Base-by-base conservation (phyloP, 2,888 invertebrate species). In the Pandemis corylana region DNA sequence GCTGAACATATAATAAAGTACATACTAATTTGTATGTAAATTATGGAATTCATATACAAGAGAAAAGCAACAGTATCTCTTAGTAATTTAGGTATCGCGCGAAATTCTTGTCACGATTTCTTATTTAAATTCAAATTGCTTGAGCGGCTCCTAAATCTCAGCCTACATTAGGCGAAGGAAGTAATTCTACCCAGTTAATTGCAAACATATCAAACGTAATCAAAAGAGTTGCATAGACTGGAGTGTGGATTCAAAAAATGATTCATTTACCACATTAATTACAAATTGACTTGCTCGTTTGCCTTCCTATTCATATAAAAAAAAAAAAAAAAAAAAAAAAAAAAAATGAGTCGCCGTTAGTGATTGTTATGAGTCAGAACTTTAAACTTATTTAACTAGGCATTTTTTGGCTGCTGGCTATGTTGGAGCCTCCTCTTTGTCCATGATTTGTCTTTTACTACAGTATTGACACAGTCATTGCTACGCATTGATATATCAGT, bases 91-190 rank as follows among this genome's bases (percentile, higher is more conserved):
- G 46, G 71, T 71, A 63, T 71, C 61, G 56, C 62, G 13, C 46
- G 62, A 44, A 63, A 75, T 75, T 75, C 75, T 62, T 67, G 75
- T 66, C 75, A 75, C 75, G 75, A 53, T 70, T 71, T 67, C 67
- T 67, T 75, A 75, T 71, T 80, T 77, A 80, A 81, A 81, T 82
- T 81, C 76, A 80, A 83, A 81, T 82, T 77, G 68, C 75, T 69
- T 72, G 65, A 49, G 49, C 77, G 71, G 78, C 81, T 82, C 77
- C 76, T 68, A 46, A 12, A 82, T 81, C 76, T 69, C 20, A 65
- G 70, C 76, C 72, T 78, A 68, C 28, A 46, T 67, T 63, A 70
- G 59, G 51, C 46, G 61, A 20, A 53, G 61, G 15, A 56, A 53
- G 67, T 63, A 41, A 62, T 70, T 69, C 41, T 49, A 69, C 12